Percentiles rank a stretch among this genome's conserved stretches.
phyloP scores from a whole-genome alignment of 2,113 vertebrate species.

The Octodon degus region DNA sequence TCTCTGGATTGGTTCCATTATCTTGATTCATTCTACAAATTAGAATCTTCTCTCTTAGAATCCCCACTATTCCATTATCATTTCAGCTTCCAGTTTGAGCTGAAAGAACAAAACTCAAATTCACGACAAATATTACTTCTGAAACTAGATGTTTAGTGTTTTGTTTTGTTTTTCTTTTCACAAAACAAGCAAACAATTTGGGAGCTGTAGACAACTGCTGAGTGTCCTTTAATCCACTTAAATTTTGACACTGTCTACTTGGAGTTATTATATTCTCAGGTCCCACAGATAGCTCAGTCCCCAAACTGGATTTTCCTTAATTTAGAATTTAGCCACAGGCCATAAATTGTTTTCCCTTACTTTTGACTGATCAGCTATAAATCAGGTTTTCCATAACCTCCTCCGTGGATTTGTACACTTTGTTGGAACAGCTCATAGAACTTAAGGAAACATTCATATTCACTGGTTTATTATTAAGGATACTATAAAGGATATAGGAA shows the following conservation, averaged over 20 bases:
- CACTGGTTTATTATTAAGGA: not conserved
- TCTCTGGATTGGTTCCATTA: constrained; percentile 12
- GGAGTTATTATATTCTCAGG: not conserved
- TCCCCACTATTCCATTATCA: not conserved
- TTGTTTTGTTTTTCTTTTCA: not conserved
- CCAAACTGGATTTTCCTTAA: not conserved
- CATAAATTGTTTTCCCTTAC: not conserved
- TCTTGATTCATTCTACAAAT: constrained; percentile 20
- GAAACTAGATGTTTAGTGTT: not conserved
- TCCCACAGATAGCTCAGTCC: not conserved
- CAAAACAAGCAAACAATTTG: not conserved
- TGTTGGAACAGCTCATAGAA: not conserved
- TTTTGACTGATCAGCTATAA: not conserved
- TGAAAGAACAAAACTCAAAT: not conserved
- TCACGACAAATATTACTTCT: not conserved
- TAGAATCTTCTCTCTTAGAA: not conserved
- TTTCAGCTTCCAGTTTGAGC: constrained; percentile 37
- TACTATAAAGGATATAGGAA: not conserved
- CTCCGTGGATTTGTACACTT: not conserved
- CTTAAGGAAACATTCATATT: not conserved
- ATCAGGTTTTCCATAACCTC: not conserved
- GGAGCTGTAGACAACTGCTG: not conserved
- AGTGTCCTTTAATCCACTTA: not conserved
- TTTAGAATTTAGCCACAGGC: not conserved
- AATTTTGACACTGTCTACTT: not conserved